Percentiles rank a stretch among this genome's conserved stretches.
Evolutionary conservation across 2,113 vertebrate species (phyloP).

Genomic region (Azemiops feae): DNA sequence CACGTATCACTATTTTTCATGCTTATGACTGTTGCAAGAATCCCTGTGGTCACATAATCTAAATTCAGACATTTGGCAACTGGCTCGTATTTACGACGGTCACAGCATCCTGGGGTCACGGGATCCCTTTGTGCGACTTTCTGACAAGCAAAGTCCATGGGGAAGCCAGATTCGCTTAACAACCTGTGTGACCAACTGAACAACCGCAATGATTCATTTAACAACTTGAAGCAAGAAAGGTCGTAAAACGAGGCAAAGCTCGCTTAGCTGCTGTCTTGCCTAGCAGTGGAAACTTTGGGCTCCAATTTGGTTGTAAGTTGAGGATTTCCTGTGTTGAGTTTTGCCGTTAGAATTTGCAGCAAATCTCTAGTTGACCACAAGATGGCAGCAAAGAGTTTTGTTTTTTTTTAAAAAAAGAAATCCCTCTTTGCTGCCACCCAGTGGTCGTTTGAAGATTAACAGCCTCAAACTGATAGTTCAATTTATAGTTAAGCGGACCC

Average conservation of each 20-base stretch:
- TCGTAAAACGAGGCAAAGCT: background rate
- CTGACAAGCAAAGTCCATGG: rapidly evolving
- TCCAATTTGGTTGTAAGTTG: background rate
- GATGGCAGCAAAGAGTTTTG: background rate
- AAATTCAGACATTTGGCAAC: background rate
- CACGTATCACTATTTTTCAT: too few species aligned
- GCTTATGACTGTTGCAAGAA: background rate
- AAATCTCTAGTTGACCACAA: background rate
- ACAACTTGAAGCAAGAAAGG: background rate
- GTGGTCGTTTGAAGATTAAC: background rate
- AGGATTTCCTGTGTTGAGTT: background rate
- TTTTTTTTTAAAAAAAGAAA: background rate
- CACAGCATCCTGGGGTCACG: too few species aligned
- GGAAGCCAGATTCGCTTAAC: too few species aligned
- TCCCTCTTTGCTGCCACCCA: background rate
- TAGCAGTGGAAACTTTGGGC: background rate
- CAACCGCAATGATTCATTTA: background rate
- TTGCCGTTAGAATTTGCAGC: background rate
- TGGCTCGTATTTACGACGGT: background rate
- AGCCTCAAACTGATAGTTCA: background rate
- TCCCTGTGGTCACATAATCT: too few species aligned
- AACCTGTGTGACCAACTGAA: background rate
- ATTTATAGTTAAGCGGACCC: background rate
- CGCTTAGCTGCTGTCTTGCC: background rate
- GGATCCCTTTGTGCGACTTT: too few species aligned